Conservation (phyloP, 2,113 vertebrate species). For the Halcyon senegalensis region DNA sequence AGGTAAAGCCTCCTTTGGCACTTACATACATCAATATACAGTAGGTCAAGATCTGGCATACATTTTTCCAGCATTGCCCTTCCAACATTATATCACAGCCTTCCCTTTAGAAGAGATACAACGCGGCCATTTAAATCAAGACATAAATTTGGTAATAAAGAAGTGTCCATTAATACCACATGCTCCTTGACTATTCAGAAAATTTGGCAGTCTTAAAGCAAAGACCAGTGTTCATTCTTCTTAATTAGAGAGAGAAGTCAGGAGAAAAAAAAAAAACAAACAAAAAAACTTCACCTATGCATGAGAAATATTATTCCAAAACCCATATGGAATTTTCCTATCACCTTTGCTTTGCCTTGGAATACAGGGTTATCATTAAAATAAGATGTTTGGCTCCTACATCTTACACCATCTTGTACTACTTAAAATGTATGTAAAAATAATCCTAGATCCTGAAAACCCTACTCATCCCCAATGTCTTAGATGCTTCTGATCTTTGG, state of each 20-base stretch:
- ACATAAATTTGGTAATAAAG: neutral
- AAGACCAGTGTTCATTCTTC: conserved; percentile 17
- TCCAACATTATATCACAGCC: neutral
- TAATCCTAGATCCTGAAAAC: conserved; percentile 17
- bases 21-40: neutral
- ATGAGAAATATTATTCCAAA: conserved; percentile 21
- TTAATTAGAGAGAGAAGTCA: conserved; percentile 24
- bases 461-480: neutral
- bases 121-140: neutral
- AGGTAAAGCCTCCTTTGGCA: neutral
- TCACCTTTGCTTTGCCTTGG: conserved; percentile 19
- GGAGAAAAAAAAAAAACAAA: neutral
- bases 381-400: conserved; percentile 48
- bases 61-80: neutral
- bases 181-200: neutral
- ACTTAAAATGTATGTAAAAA: conserved; percentile 46
- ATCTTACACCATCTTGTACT: conserved; percentile 27
- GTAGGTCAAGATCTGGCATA: neutral
- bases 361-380: conserved; percentile 40
- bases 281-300: neutral
- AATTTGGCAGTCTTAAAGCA: conserved; percentile 28
- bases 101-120: conserved; percentile 22
- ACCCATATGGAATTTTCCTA: neutral
- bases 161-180: conserved; percentile 11
- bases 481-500: conserved; percentile 25